Percentiles rank a stretch among this genome's conserved stretches.
These are phyloP conservation scores for Oligia strigilis DNA, from an alignment of 2,888 invertebrate species.

Conservation along the genomic window DNA sequence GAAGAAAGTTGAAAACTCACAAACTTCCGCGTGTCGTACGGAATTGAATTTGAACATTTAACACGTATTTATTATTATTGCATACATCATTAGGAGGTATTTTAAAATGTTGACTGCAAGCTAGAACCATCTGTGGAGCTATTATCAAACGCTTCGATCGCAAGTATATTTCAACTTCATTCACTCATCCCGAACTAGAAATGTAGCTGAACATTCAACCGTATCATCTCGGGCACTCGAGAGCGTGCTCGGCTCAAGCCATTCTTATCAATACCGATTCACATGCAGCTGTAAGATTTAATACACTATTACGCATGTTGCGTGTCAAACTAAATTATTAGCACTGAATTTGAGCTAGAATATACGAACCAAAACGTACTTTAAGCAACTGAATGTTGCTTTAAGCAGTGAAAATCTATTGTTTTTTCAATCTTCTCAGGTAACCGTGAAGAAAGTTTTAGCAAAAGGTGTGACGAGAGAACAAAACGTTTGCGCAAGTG, in stretches of 20 bases:
- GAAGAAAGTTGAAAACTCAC: constrained; percentile 61
- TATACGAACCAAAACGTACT: constrained; percentile 19
- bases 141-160: constrained; percentile 21
- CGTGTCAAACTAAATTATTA: constrained; percentile 5
- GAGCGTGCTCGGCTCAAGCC: constrained; percentile 13
- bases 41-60: constrained; percentile 53
- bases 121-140: constrained; percentile 12
- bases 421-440: constrained; percentile 36
- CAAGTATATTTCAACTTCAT: constrained; percentile 61
- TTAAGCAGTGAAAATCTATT: constrained; percentile 18
- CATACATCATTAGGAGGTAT: constrained; percentile 38
- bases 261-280: constrained; percentile 41
- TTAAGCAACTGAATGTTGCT: neutral
- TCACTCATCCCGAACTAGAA: constrained; percentile 52
- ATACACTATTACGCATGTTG: neutral
- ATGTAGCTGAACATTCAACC: constrained; percentile 37
- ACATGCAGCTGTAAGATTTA: neutral
- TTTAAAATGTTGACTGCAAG: constrained; percentile 37
- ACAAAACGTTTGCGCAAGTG: neutral
- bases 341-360: constrained; percentile 15
- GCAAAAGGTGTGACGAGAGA: neutral
- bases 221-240: constrained; percentile 30
- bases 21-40: constrained; percentile 30
- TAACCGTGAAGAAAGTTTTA: constrained; percentile 24
- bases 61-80: constrained; percentile 48